Evolutionary conservation across 2,113 vertebrate genomes (phyloP).

Genomic region (Acinonyx jubatus): DNA sequence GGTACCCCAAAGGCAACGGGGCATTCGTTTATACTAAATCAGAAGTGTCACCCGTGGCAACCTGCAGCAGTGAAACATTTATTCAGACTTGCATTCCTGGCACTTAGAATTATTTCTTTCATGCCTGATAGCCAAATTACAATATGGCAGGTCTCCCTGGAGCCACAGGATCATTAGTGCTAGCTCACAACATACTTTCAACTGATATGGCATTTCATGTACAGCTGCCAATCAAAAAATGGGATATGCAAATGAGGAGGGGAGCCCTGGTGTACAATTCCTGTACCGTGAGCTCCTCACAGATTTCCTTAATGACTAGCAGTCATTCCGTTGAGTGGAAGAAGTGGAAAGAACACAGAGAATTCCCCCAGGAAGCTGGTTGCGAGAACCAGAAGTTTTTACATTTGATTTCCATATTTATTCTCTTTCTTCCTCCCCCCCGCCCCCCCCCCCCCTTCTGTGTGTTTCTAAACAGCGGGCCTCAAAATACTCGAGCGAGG

Average conservation of each 20-base stretch:
- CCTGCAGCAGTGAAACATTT: constrained; percentile 98
- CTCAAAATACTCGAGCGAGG: constrained; percentile 80
- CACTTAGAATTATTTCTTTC: constrained; percentile 99
- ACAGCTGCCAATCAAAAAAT: constrained; percentile 99
- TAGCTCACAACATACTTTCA: constrained; percentile 99
- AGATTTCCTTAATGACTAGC: constrained; percentile 93
- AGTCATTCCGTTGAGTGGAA: constrained; percentile 91
- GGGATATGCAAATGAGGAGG: constrained; percentile 96
- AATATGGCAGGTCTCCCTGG: constrained; percentile 99
- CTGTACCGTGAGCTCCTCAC: constrained; percentile 89
- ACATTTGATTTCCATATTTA: constrained; percentile 91
- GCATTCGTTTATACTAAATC: constrained; percentile 99
- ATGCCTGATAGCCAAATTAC: constrained; percentile 99
- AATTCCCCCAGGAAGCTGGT: constrained; percentile 88
- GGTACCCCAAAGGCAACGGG: constrained; percentile 95
- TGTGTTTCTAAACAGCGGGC: constrained; percentile 84
- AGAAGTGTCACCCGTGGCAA: constrained; percentile 99
- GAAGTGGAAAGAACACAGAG: constrained; percentile 86
- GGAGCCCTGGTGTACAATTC: constrained; percentile 95
- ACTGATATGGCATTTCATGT: constrained; percentile 99
- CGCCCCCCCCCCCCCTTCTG: neutral
- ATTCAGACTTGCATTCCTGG: constrained; percentile 99
- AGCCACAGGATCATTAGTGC: constrained; percentile 99
- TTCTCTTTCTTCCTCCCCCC: constrained; percentile 42
- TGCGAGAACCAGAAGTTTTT: constrained; percentile 86